phyloP scores from a whole-genome alignment of 2,113 vertebrate genomes.

The Oreochromis spilurus region DNA sequence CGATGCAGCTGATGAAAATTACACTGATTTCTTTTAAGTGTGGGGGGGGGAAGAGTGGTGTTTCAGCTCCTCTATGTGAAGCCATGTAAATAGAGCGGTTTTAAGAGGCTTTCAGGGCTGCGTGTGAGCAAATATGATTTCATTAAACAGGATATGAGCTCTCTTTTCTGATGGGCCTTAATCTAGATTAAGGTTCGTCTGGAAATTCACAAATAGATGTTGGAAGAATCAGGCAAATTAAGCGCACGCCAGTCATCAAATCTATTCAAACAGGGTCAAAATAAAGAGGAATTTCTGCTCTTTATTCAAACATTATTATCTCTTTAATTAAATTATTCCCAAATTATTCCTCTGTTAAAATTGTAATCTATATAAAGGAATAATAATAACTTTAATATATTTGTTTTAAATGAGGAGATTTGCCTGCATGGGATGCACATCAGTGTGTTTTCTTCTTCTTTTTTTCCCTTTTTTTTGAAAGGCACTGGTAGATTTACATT shows the following conservation, averaged over 20 bases:
- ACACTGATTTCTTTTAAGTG: background rate
- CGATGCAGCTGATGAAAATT: background rate
- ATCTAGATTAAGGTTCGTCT: slow-evolving; percentile 66
- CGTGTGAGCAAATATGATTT: slow-evolving; percentile 57
- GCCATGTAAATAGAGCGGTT: slow-evolving; percentile 53
- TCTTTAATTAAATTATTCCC: slow-evolving; percentile 76
- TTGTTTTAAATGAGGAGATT: slow-evolving; percentile 71
- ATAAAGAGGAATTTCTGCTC: slow-evolving; percentile 38
- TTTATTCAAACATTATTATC: slow-evolving; percentile 63
- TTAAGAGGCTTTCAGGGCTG: slow-evolving; percentile 57
- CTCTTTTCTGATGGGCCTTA: slow-evolving; percentile 50
- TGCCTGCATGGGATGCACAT: slow-evolving; percentile 59
- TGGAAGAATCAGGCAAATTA: slow-evolving; percentile 57
- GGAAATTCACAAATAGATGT: slow-evolving; percentile 56
- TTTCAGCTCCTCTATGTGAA: slow-evolving; percentile 32
- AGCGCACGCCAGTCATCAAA: slow-evolving; percentile 45
- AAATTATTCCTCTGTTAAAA: slow-evolving; percentile 64
- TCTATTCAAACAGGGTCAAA: slow-evolving; percentile 59
- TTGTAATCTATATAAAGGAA: slow-evolving; percentile 67
- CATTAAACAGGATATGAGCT: slow-evolving; percentile 68
- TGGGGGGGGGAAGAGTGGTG: background rate
- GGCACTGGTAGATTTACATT: slow-evolving; percentile 66
- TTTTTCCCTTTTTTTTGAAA: slow-evolving; percentile 25
- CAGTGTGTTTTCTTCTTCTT: slow-evolving; percentile 32
- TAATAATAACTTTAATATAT: slow-evolving; percentile 70